Conservation (phyloP, 2,797 vertebrate species). For the Labroides dimidiatus region DNA sequence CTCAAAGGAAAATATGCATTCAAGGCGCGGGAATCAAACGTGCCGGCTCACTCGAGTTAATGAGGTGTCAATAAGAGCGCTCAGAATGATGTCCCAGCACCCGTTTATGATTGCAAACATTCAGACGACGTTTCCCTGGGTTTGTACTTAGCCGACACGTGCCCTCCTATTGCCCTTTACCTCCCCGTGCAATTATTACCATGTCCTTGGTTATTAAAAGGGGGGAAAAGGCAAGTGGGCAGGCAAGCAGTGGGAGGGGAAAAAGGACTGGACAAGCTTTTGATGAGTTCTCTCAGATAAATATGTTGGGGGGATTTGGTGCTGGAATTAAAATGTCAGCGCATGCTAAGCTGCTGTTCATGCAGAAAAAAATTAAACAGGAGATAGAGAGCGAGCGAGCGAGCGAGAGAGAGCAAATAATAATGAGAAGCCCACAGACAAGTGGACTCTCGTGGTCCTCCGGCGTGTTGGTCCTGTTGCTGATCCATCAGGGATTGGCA, state of each 20-base stretch:
- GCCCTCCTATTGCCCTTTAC: conserved; percentile 35
- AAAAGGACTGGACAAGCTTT: conserved; percentile 61
- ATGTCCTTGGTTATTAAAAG: conserved; percentile 61
- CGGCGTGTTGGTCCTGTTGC: conserved; percentile 48
- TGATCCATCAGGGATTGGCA: conserved; percentile 59
- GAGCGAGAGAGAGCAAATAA: conserved; percentile 44
- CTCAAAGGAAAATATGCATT: conserved; percentile 3
- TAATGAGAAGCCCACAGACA: conserved; percentile 44
- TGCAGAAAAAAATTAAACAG: conserved; percentile 57
- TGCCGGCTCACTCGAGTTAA: conserved; percentile 18
- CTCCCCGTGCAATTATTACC: conserved; percentile 42
- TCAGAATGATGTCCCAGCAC: background rate
- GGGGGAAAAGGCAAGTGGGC: conserved; percentile 17
- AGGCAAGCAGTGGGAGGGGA: conserved; percentile 42
- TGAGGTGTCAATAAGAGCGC: conserved; percentile 28
- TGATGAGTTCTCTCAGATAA: conserved; percentile 77
- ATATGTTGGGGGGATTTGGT: conserved; percentile 77
- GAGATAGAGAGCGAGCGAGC: conserved; percentile 15
- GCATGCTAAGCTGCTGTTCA: conserved; percentile 76
- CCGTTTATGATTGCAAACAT: conserved; percentile 10
- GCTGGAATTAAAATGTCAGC: conserved; percentile 79
- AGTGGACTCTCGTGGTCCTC: conserved; percentile 54
- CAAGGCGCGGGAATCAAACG: conserved; percentile 15
- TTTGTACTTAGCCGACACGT: conserved; percentile 39
- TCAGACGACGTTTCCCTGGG: background rate